Base-by-base conservation (phyloP, 2,888 invertebrate species). In the Sphecodes monilicornis region DNA sequence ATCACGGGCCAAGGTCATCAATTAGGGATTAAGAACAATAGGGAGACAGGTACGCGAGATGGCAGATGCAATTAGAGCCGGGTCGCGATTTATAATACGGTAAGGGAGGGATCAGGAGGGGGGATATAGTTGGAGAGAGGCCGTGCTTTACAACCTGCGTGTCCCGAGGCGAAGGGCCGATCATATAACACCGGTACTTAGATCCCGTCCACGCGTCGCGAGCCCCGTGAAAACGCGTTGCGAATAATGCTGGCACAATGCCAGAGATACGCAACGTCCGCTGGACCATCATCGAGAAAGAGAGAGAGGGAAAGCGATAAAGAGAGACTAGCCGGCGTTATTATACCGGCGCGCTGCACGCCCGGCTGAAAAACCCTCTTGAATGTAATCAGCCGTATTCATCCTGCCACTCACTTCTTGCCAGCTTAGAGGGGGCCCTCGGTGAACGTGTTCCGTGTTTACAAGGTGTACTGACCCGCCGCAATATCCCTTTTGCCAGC, bases 381-480 rank as follows among this genome's bases (percentile, higher is more conserved):
- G 81, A 88, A 89, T 89, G 89, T 86, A 89, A 89, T 89, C 89
- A 89, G 88, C 86, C 80, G 89, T 88, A 89, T 89, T 89, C 89
- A 89, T 86, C 88, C 86, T 89, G 89, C 86, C 89, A 88, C 85
- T 89, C 86, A 86, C 86, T 85, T 86, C 82, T 86, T 85, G 86
- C 80, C 57, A 76, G 86, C 85, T 86, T 85, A 86, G 85, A 86
- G 78, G 85, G 78, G 76, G 82, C 85, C 78, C 71, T 29, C 68
- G 78, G 78, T 54, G 84, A 77, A 69, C 71, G 82, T 78, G 83
- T 78, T 80, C 84, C 85, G 80, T 88, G 87, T 88, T 82, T 86
- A 87, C 88, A 83, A 86, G 83, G 86, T 87, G 84, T 86, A 88
- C 85, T 88, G 88, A 88, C 88, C 88, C 86, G 74, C 86, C 88